Conservation (phyloP, 2,888 invertebrate species). For the Hypolimnas misippus region DNA sequence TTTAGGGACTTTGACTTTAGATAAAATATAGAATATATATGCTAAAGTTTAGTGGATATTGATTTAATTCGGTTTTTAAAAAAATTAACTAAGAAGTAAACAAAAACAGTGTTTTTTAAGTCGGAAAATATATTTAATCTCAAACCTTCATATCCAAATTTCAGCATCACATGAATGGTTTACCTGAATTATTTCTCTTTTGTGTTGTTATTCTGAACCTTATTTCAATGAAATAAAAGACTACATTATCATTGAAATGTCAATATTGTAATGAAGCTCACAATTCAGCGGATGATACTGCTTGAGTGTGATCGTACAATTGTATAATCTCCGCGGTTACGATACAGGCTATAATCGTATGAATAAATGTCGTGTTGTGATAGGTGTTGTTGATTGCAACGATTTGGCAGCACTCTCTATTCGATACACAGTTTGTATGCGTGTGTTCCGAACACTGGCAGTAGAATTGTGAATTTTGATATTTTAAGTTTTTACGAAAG, state of each 20-base stretch:
- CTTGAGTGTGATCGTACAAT: conserved; percentile 9
- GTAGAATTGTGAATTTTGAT: conserved; percentile 28
- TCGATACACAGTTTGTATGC: conserved; percentile 40
- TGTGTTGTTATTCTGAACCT: conserved; percentile 29
- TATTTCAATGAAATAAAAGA: conserved; percentile 29
- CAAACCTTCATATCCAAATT: conserved; percentile 19
- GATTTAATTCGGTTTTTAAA: too few species aligned
- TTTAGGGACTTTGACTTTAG: too few species aligned
- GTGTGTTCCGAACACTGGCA: conserved; percentile 29
- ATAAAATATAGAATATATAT: too few species aligned
- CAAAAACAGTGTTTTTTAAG: neutral
- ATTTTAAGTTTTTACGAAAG: conserved; percentile 29
- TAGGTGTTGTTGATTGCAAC: conserved; percentile 36
- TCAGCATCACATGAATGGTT: conserved; percentile 12
- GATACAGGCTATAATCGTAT: conserved; percentile 34
- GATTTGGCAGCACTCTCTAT: conserved; percentile 46
- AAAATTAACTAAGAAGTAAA: neutral
- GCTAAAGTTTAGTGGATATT: too few species aligned
- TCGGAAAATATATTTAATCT: conserved; percentile 12
- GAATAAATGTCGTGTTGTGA: conserved; percentile 24
- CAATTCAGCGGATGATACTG: conserved; percentile 30
- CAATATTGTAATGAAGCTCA: conserved; percentile 41
- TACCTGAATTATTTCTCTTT: conserved; percentile 9
- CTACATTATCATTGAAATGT: conserved; percentile 35
- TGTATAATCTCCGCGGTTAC: conserved; percentile 10